Percentiles rank a stretch among this genome's conserved stretches.
phyloP scores from a whole-genome alignment of 2,113 vertebrate species.

The Chloroceryle aenea region DNA sequence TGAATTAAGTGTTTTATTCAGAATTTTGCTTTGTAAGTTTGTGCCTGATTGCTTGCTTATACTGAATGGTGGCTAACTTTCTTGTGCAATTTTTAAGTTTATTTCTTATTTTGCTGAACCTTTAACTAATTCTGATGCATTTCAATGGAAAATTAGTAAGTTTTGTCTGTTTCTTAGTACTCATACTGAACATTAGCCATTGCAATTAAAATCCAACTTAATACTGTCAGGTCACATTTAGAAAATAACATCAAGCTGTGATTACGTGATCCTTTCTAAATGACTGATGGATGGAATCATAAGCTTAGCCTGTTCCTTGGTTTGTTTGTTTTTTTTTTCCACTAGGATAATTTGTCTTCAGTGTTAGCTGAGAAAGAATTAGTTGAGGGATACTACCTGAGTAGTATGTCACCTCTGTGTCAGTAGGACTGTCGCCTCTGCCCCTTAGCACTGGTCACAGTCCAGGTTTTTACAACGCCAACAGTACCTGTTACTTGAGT shows the following conservation, averaged over 20 bases:
- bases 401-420: too few species aligned
- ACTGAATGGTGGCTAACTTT: too few species aligned
- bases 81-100: neutral
- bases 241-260: neutral
- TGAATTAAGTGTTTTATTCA: too few species aligned
- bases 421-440: neutral
- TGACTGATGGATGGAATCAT: neutral
- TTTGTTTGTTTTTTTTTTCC: neutral
- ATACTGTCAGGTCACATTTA: neutral
- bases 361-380: neutral
- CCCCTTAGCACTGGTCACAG: neutral
- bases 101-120: neutral
- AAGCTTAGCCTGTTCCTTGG: neutral
- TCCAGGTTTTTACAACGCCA: neutral
- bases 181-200: neutral
- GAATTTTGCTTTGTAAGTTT: too few species aligned
- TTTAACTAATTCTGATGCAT: neutral
- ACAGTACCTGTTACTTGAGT: rapidly evolving
- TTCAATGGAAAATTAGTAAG: neutral
- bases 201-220: neutral
- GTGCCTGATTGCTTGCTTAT: too few species aligned
- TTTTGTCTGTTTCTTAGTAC: neutral
- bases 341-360: neutral
- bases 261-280: neutral
- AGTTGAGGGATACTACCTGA: neutral